Percentiles rank a stretch among this genome's conserved stretches.
Conservation (phyloP, 30 jellyfish, hydroid and myxozoan genomes). For the Aurelia coerulea region DNA sequence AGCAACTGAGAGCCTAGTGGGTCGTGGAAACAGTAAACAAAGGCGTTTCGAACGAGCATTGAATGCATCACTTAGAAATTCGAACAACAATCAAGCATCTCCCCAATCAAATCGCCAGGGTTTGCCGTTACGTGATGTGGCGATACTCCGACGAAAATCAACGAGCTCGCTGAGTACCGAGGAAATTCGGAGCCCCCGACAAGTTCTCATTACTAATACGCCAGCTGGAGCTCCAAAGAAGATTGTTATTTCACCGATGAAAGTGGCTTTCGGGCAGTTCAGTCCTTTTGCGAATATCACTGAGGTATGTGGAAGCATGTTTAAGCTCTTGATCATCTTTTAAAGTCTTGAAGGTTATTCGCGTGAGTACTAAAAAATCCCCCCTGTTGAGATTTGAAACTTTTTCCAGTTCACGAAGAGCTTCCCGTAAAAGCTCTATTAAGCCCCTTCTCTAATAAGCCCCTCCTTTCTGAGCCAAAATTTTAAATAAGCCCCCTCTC, state of each 20-base stretch:
- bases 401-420: too few species aligned
- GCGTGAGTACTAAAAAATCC: too few species aligned
- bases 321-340: too few species aligned
- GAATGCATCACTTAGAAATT: conserved; percentile 16
- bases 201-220: neutral
- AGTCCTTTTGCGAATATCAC: too few species aligned
- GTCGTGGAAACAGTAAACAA: conserved; percentile 40
- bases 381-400: too few species aligned
- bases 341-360: too few species aligned
- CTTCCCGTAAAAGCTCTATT: too few species aligned
- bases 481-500: too few species aligned
- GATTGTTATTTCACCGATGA: neutral
- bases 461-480: too few species aligned
- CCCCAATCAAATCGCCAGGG: conserved; percentile 38
- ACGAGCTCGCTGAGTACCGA: neutral
- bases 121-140: conserved; percentile 16
- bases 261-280: neutral
- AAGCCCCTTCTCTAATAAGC: too few species aligned
- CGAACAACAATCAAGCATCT: neutral
- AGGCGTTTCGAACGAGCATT: conserved; percentile 40
- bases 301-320: too few species aligned
- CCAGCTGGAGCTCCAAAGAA: neutral
- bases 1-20: conserved; percentile 50
- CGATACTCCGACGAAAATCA: conserved; percentile 9
- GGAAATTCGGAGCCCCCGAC: neutral